Evolutionary conservation across 30 jellyfish, hydroid and myxozoan genomes (phyloP).

Genomic region (Chrysaora quinquecirrha): DNA sequence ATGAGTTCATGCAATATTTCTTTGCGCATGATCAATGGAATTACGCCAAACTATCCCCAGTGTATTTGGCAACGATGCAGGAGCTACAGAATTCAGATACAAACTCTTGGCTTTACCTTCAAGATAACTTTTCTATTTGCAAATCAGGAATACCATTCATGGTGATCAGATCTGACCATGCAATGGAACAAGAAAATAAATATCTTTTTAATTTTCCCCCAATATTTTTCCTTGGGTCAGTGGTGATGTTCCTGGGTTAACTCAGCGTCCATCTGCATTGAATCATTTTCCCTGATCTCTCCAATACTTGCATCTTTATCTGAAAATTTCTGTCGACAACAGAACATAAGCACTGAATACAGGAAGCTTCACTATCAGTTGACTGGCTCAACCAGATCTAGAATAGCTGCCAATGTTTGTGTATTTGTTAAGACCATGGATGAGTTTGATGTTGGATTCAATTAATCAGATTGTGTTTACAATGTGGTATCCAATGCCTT

Average conservation of each 20-base stretch:
- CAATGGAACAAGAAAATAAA: slow-evolving; percentile 45
- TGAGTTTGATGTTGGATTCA: slow-evolving; percentile 34
- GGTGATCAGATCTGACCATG: slow-evolving; percentile 20
- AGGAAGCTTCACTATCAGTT: slow-evolving; percentile 10
- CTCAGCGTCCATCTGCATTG: slow-evolving; percentile 39
- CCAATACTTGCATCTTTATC: slow-evolving; percentile 32
- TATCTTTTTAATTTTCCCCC: too few relatives aligned
- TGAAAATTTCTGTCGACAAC: not conserved
- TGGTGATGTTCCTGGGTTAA: too few relatives aligned
- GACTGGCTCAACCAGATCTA: slow-evolving; percentile 5
- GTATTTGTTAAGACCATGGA: not conserved
- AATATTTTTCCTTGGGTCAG: too few relatives aligned
- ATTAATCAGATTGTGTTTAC: not conserved
- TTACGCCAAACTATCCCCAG: too few relatives aligned
- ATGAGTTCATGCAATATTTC: not conserved
- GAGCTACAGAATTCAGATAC: slow-evolving; percentile 16
- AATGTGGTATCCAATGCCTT: slow-evolving; percentile 4
- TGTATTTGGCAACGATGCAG: slow-evolving; percentile 37
- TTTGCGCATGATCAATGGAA: too few relatives aligned
- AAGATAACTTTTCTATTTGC: slow-evolving; percentile 15
- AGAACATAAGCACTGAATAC: not conserved
- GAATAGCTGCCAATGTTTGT: not conserved
- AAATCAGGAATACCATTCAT: slow-evolving; percentile 13
- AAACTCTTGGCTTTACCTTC: slow-evolving; percentile 15
- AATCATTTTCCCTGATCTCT: slow-evolving; percentile 30